phyloP scores from a whole-genome alignment of 2,113 vertebrate genomes.

The Myanophis thanlyinensis region DNA sequence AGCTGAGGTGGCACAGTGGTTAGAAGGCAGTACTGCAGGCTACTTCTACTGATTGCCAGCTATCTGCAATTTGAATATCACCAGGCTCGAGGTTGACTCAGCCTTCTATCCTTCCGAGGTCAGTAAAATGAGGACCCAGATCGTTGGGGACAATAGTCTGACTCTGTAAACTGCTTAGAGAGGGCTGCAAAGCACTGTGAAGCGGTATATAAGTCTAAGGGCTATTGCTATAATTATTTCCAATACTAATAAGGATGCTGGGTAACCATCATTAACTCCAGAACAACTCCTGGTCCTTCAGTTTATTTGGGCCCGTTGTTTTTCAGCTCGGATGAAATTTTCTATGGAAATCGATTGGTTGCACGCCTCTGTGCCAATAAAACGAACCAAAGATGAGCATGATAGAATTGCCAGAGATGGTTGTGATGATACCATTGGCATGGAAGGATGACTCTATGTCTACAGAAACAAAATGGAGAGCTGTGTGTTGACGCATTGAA shows the following conservation, averaged over 20 bases:
- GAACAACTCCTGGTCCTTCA: neutral
- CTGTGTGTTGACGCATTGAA: neutral
- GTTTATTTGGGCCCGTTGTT: neutral
- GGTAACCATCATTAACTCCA: neutral
- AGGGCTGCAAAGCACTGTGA: too few relatives aligned
- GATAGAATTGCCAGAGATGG: neutral
- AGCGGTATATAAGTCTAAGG: too few relatives aligned
- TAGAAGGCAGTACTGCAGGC: too few relatives aligned
- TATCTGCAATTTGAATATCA: too few relatives aligned
- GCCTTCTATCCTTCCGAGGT: too few relatives aligned
- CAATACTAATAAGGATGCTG: neutral
- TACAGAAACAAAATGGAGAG: neutral
- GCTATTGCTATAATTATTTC: neutral
- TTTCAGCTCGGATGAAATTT: neutral
- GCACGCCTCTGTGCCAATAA: too few relatives aligned
- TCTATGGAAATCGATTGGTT: neutral
- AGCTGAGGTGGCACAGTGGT: too few relatives aligned
- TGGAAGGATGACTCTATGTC: neutral
- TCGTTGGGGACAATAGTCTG: too few relatives aligned
- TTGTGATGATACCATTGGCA: neutral
- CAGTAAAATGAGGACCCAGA: too few relatives aligned
- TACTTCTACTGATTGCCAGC: too few relatives aligned
- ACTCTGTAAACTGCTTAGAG: too few relatives aligned
- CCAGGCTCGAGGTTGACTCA: too few relatives aligned
- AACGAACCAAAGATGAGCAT: neutral